Base-by-base conservation (phyloP, 2,113 vertebrate species). In the Peromyscus polionotus region DNA sequence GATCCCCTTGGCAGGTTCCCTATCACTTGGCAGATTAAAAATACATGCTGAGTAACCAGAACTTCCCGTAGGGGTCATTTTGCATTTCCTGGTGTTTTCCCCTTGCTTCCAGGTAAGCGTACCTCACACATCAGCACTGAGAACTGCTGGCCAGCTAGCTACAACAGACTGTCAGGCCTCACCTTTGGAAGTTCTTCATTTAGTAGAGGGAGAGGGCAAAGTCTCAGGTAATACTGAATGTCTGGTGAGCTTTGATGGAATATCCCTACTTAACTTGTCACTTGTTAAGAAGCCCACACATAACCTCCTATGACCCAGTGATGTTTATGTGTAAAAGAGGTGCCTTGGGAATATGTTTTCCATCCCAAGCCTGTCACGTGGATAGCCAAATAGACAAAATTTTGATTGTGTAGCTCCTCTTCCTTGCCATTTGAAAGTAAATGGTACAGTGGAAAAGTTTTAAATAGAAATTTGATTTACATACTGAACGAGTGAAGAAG, bases 391-490 rank as follows among this genome's bases (percentile, higher is more conserved):
- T 59, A 26, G 16, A 79, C 36, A 65, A 65, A 36, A 93, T 91
- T 88, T 26, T 70, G 33, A 70, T 1, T 92, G 0, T 63, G 59
- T 59, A 84, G 1, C n/a, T 87, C 36, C 31, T 8, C 22, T n/a
- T 13, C 22, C 42, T 26, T 94, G 33, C 17, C 59, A 73, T 77
- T 68, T 94, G 45, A 91, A 39, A 91, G 88, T 87, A 63, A 93
- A 33, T 54, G 11, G n/a, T 22, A 91, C 2, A 88, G 63, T 42
- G 14, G 87, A 80, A 94, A 26, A 77, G 36, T 88, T 91, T 95
- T 72, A 91, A 91, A 84, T 26, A 65, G 26, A 91, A 95, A 95
- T 42, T 39, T 81, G 51, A 70, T 63, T 88, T 84, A 45, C 42
- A 73, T 88, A 89, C 77, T 51, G 17, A 12, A 72, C 67, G 20